phyloP scores from a whole-genome alignment of 2,888 invertebrate genomes.

The Hirtodrosophila cameraria region DNA sequence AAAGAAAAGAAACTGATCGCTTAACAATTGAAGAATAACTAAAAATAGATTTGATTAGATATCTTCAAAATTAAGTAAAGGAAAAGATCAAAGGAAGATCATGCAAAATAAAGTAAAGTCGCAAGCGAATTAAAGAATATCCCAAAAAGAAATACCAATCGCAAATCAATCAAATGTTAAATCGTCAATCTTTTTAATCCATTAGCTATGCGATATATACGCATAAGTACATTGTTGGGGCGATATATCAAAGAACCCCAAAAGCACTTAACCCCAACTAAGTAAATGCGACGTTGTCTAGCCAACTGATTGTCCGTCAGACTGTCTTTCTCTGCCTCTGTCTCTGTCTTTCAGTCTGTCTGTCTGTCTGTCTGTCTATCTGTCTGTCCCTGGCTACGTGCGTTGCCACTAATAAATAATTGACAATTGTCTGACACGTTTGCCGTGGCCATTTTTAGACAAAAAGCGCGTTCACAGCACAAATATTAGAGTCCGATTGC shows the following conservation, averaged over 20 bases:
- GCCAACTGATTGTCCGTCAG: slow-evolving; percentile 32
- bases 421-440: slow-evolving; percentile 78
- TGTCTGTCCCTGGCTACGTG: slow-evolving; percentile 54
- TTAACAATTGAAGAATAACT: no score
- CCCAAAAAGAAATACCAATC: slow-evolving; percentile 1
- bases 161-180: slow-evolving; percentile 39
- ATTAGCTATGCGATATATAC: slow-evolving; percentile 20
- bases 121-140: slow-evolving; percentile 6
- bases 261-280: slow-evolving; percentile 57
- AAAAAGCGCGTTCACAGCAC: slow-evolving; percentile 59
- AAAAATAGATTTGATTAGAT: no score
- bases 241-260: slow-evolving; percentile 11
- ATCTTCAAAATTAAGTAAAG: no score
- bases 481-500: slow-evolving; percentile 47
- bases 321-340: neutral
- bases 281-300: slow-evolving; percentile 53
- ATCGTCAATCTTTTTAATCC: slow-evolving; percentile 18
- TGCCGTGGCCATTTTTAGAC: slow-evolving; percentile 77
- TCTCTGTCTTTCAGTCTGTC: slow-evolving; percentile 12
- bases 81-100: neutral
- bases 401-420: slow-evolving; percentile 79
- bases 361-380: slow-evolving; percentile 18
- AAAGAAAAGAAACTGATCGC: no score
- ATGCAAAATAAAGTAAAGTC: slow-evolving; percentile 1
- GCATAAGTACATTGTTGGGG: neutral